Percentiles rank a stretch among this genome's conserved stretches.
These are phyloP conservation scores for Sepiola atlantica DNA, from an alignment of 2,888 invertebrate species.

Conservation along the genomic window DNA sequence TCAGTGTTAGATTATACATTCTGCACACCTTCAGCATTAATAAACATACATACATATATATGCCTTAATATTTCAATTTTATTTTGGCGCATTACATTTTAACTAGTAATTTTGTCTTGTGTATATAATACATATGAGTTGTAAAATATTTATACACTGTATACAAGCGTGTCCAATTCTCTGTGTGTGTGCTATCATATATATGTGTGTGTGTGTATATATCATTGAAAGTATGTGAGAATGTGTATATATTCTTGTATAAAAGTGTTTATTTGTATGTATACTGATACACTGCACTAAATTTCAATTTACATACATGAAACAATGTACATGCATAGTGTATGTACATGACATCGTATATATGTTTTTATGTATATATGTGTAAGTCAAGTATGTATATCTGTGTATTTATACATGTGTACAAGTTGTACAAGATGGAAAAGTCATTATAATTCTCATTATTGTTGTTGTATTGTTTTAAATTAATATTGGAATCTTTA, in stretches of 20 bases:
- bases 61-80: not conserved
- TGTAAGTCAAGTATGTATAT: conserved; percentile 6
- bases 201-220: not conserved
- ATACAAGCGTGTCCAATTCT: not conserved
- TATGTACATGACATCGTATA: not conserved
- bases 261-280: conserved; percentile 22
- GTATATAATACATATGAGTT: not conserved
- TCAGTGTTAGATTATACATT: conserved; percentile 44
- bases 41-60: not conserved
- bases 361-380: conserved; percentile 24
- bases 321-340: not conserved
- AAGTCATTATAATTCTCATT: not conserved
- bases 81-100: not conserved
- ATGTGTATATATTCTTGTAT: not conserved
- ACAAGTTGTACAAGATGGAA: conserved; percentile 13
- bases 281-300: not conserved
- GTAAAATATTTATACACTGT: not conserved
- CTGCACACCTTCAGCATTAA: not conserved
- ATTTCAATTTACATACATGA: not conserved
- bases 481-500: conserved; percentile 1
- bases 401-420: not conserved
- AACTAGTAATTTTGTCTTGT: not conserved
- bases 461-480: conserved; percentile 24
- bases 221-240: not conserved
- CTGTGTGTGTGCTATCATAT: no score